These are phyloP conservation scores for Paratilapia polleni DNA, from an alignment of 2,113 vertebrate genomes.

Conservation along the genomic window DNA sequence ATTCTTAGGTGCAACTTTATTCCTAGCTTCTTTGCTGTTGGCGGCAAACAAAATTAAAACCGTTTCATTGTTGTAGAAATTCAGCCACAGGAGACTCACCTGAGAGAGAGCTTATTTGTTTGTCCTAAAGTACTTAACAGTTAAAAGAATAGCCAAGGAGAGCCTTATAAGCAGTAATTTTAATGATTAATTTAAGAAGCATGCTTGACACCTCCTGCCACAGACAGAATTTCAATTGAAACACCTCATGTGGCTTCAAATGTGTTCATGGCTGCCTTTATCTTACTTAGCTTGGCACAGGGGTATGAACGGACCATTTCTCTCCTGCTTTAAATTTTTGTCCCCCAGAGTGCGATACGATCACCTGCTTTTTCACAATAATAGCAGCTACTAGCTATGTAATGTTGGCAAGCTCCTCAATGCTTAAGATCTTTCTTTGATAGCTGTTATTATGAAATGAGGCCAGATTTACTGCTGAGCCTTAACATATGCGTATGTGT, in stretches of 20 bases:
- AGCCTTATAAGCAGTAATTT: not conserved
- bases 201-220: not conserved
- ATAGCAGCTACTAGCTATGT: not conserved
- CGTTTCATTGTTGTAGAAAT: too few relatives aligned
- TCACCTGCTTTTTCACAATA: not conserved
- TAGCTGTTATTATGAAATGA: slow-evolving; percentile 21
- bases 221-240: not conserved
- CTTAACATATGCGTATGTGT: not conserved
- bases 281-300: not conserved
- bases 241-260: not conserved
- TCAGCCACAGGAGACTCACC: not conserved
- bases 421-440: not conserved
- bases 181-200: not conserved
- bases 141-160: too few relatives aligned
- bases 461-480: not conserved
- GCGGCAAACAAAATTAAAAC: too few relatives aligned
- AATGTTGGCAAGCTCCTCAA: not conserved
- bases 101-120: not conserved
- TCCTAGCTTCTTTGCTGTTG: too few relatives aligned
- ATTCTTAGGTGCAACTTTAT: too few relatives aligned
- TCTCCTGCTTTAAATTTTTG: not conserved
- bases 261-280: not conserved
- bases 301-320: not conserved
- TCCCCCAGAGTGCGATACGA: not conserved
- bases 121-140: too few relatives aligned